phyloP scores from a whole-genome alignment of 1,140 invertebrate species.

The Penaeus indicus region DNA sequence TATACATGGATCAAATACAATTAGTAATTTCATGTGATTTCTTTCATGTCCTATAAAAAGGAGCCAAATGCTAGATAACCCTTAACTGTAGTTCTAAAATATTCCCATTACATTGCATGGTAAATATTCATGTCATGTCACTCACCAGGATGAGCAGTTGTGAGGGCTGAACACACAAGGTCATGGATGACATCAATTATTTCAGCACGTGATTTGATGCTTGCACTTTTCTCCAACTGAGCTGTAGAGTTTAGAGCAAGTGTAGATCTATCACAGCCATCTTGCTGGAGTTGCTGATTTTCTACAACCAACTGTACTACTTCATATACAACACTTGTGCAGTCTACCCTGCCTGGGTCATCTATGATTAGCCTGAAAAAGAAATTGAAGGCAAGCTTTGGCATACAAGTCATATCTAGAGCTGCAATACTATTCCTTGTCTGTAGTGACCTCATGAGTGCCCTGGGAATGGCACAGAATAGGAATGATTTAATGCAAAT shows the following conservation, averaged over 20 bases:
- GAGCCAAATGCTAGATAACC: not conserved
- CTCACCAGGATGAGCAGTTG: slow-evolving; percentile 41
- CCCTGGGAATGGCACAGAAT: too few relatives aligned
- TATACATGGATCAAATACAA: too few relatives aligned
- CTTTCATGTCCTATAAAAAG: too few relatives aligned
- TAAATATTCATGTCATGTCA: not conserved
- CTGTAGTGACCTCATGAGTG: too few relatives aligned
- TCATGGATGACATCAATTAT: slow-evolving; percentile 35
- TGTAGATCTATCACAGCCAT: not conserved
- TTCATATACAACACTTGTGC: slow-evolving; percentile 19
- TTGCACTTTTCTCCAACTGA: slow-evolving; percentile 3
- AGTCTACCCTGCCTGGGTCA: slow-evolving; percentile 29
- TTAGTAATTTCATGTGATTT: too few relatives aligned
- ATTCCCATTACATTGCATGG: not conserved
- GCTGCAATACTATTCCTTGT: too few relatives aligned
- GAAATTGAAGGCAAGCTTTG: not conserved
- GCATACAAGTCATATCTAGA: not conserved
- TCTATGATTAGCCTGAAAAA: slow-evolving; percentile 41
- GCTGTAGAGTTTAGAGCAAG: slow-evolving; percentile 9
- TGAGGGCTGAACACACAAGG: slow-evolving; percentile 27
- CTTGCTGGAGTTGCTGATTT: not conserved
- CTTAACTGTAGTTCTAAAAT: not conserved
- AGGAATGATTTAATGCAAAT: too few relatives aligned
- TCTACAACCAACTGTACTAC: slow-evolving; percentile 43
- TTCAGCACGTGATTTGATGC: slow-evolving; percentile 40